Percentiles rank a stretch among this genome's conserved stretches.
Evolutionary conservation across 2,113 vertebrate species (phyloP).

Genomic region (Oreochromis spilurus): DNA sequence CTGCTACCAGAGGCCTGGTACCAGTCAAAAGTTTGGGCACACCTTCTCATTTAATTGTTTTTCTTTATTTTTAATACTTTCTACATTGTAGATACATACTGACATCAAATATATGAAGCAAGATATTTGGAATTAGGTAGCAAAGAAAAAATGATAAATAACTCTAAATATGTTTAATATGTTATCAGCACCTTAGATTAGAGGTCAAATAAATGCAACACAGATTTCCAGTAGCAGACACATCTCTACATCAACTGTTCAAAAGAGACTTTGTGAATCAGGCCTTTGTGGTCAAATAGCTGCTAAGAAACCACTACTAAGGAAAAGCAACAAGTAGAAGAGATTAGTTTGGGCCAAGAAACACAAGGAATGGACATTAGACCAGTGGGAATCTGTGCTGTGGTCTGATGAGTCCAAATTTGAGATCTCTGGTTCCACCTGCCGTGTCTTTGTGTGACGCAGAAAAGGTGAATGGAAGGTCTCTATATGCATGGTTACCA

Average conservation of each 20-base stretch:
- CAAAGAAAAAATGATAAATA: background rate
- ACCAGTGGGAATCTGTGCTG: background rate
- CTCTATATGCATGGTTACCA: too few relatives aligned
- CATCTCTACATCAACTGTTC: background rate
- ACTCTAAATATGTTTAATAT: background rate
- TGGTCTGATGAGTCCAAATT: background rate
- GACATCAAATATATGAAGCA: background rate
- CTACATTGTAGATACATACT: background rate
- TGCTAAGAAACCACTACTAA: background rate
- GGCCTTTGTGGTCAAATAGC: background rate
- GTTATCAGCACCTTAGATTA: background rate
- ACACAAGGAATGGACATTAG: background rate
- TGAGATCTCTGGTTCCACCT: background rate
- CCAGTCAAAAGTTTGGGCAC: background rate
- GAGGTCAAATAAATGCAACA: background rate
- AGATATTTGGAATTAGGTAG: background rate
- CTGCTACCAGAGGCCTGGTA: background rate
- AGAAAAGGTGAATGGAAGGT: too few relatives aligned
- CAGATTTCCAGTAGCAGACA: background rate
- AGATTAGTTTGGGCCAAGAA: background rate
- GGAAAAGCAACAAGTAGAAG: background rate
- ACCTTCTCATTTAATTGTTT: background rate
- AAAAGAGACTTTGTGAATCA: background rate
- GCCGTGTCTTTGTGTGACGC: too few relatives aligned
- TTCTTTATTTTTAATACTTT: background rate